Evolutionary conservation across 2,113 vertebrate species (phyloP).

Genomic region (Macrotus californicus): DNA sequence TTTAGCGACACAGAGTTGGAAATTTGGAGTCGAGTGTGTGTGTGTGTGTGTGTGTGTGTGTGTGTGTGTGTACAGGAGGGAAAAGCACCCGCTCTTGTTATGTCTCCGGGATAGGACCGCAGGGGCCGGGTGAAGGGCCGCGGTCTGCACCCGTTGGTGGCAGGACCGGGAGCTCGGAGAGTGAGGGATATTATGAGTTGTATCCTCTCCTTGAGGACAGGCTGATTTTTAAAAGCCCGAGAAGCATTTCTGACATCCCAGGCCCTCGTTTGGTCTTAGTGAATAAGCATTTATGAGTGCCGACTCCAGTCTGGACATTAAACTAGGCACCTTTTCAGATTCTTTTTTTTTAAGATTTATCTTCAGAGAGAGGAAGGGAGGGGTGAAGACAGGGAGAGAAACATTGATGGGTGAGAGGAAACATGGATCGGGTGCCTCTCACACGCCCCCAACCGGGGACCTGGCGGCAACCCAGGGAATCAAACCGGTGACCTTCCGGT

Average conservation of each 20-base stretch:
- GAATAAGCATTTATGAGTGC: not conserved
- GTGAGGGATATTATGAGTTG: not conserved
- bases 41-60: not conserved
- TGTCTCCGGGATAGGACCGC: not conserved
- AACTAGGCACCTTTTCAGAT: not conserved
- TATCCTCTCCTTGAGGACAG: not conserved
- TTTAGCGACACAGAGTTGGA: not conserved
- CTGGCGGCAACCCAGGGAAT: too few species aligned
- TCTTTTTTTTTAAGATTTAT: too few species aligned
- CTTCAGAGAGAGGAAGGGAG: too few species aligned
- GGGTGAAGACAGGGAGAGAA: too few species aligned
- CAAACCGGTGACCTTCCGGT: too few species aligned
- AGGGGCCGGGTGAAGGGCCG: not conserved
- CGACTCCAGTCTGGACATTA: not conserved
- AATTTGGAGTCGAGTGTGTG: not conserved
- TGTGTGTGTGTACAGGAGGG: not conserved
- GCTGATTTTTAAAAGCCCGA: not conserved
- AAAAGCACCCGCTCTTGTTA: not conserved
- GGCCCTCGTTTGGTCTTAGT: not conserved
- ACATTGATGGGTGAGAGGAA: too few species aligned
- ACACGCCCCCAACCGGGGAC: too few species aligned
- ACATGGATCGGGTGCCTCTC: too few species aligned
- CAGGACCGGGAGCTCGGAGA: not conserved
- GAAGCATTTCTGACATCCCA: not conserved
- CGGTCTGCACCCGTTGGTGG: not conserved